Conservation (phyloP, 2,797 vertebrate species). For the Sebastiscus albofasciatus region DNA sequence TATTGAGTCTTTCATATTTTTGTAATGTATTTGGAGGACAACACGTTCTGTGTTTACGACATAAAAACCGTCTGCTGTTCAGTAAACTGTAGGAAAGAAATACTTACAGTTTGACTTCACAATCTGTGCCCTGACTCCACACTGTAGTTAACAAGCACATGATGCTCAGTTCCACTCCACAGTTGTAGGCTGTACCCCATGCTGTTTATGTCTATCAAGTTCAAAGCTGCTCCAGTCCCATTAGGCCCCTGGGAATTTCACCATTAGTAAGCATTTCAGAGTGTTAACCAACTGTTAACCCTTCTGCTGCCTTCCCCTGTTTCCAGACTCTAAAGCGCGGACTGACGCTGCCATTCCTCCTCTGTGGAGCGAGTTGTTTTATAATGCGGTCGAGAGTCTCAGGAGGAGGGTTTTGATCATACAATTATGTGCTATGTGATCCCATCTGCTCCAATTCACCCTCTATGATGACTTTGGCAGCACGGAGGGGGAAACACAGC, state of each 20-base stretch:
- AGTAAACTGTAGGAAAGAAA: neutral
- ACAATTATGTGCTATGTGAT: conserved; percentile 55
- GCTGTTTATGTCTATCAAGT: conserved; percentile 63
- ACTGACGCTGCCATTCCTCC: conserved; percentile 2
- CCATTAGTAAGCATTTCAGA: conserved; percentile 55
- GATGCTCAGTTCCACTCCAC: conserved; percentile 19
- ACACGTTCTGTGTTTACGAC: neutral
- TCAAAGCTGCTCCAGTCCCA: conserved; percentile 58
- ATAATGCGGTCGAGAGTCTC: conserved; percentile 39
- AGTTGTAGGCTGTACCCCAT: conserved; percentile 38
- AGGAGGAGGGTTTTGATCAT: conserved; percentile 40
- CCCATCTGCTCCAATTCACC: conserved; percentile 47
- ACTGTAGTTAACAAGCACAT: conserved; percentile 23
- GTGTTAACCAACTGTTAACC: conserved; percentile 47
- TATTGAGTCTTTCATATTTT: conserved; percentile 9
- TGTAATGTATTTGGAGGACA: neutral
- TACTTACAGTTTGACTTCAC: conserved; percentile 5
- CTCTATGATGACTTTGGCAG: conserved; percentile 60
- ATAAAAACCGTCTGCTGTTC: neutral
- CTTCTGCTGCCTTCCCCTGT: conserved; percentile 19
- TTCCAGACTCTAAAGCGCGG: conserved; percentile 5
- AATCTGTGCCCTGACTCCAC: conserved; percentile 30
- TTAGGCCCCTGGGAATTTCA: conserved; percentile 55
- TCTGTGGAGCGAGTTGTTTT: conserved; percentile 18
- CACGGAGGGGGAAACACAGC: conserved; percentile 34